Percentiles rank a stretch among this genome's conserved stretches.
phyloP scores from a whole-genome alignment of 2,797 vertebrate genomes.

The Betta splendens region DNA sequence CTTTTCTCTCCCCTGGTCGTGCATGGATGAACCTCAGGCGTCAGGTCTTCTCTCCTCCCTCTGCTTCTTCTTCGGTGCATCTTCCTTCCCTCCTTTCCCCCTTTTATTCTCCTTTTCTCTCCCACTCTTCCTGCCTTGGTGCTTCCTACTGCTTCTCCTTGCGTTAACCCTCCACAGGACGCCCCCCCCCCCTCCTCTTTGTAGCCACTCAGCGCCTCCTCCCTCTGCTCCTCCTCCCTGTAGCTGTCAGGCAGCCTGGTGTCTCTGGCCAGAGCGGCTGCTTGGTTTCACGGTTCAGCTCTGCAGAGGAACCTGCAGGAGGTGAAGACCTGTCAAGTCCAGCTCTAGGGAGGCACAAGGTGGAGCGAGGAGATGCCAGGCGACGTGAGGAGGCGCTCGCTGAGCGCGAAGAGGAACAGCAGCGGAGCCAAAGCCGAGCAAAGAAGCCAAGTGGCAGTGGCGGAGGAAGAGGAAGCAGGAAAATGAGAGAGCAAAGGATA shows the following conservation, averaged over 20 bases:
- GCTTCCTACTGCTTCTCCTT: no score
- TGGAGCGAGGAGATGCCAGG: slow-evolving; percentile 39
- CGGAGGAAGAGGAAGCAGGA: neutral
- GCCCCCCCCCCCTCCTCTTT: slow-evolving; percentile 1
- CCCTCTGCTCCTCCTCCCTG: slow-evolving; percentile 14
- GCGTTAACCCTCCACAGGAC: neutral
- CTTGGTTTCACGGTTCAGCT: slow-evolving; percentile 30
- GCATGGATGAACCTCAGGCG: neutral
- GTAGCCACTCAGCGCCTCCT: slow-evolving; percentile 4
- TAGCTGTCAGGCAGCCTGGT: slow-evolving; percentile 39
- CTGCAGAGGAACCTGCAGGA: slow-evolving; percentile 20
- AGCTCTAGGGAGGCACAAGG: slow-evolving; percentile 34
- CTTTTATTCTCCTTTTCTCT: neutral
- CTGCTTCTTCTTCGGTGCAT: no score
- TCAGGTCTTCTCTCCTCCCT: neutral
- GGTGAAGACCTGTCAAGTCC: slow-evolving; percentile 37
- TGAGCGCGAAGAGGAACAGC: slow-evolving; percentile 18
- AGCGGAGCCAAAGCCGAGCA: slow-evolving; percentile 11
- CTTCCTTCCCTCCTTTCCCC: neutral
- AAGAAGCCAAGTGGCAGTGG: neutral
- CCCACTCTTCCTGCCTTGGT: neutral
- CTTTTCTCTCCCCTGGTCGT: slow-evolving; percentile 8
- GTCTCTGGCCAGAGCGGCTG: slow-evolving; percentile 28
- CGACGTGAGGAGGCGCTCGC: slow-evolving; percentile 22
- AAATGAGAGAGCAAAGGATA: neutral